phyloP scores from a whole-genome alignment of 2,113 vertebrate genomes.

The Heloderma charlesbogerti region DNA sequence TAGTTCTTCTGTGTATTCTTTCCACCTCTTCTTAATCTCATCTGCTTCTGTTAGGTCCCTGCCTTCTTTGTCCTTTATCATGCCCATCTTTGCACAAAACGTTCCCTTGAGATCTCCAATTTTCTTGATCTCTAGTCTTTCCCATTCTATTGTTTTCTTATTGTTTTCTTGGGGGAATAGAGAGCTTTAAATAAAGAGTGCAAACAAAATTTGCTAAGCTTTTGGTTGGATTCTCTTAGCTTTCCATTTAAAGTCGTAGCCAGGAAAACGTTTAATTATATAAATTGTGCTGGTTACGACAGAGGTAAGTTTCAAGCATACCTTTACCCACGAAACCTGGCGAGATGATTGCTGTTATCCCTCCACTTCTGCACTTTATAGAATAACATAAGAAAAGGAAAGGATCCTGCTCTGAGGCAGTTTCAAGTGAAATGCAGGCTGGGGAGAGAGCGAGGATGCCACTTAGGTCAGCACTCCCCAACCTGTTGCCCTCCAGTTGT shows the following conservation, averaged over 20 bases:
- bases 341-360: neutral
- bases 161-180: too few species aligned
- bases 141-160: too few species aligned
- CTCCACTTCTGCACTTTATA: neutral
- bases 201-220: neutral
- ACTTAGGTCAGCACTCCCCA: too few species aligned
- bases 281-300: neutral
- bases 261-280: neutral
- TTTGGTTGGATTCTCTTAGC: neutral
- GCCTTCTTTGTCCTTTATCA: too few species aligned
- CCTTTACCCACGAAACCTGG: neutral
- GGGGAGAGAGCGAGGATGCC: neutral
- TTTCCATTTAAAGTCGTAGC: neutral
- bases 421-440: neutral
- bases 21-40: too few species aligned
- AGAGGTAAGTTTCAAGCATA: neutral
- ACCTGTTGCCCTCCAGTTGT: too few species aligned
- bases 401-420: neutral
- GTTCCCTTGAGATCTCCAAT: too few species aligned
- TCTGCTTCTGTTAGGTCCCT: too few species aligned
- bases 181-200: neutral
- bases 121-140: too few species aligned
- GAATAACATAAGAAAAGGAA: neutral
- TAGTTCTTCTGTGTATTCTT: too few species aligned
- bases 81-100: too few species aligned